Percentiles rank a stretch among this genome's conserved stretches.
phyloP scores from a whole-genome alignment of 2,113 vertebrate genomes.

The Ailurus styani region DNA sequence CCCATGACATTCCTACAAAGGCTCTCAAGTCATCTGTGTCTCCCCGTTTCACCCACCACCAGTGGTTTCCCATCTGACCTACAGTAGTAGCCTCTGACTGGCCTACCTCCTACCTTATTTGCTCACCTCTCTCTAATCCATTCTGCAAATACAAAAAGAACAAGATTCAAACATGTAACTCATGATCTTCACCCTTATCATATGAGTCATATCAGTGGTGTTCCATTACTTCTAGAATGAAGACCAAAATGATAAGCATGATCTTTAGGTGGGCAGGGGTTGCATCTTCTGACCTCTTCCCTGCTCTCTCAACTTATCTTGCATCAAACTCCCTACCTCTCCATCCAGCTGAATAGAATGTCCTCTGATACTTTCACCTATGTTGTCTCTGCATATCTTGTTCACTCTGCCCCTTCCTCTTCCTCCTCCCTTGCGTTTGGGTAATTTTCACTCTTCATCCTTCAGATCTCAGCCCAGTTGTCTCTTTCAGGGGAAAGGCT shows the following conservation, averaged over 20 bases:
- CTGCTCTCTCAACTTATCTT: background rate
- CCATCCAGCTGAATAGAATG: background rate
- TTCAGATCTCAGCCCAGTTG: background rate
- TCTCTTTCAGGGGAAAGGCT: background rate
- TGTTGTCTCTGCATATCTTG: background rate
- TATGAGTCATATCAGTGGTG: background rate
- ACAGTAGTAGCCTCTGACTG: background rate
- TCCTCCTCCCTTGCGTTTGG: background rate
- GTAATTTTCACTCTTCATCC: background rate
- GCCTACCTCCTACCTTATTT: background rate
- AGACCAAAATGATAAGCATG: background rate
- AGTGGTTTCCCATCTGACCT: background rate
- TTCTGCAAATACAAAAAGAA: background rate
- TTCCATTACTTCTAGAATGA: background rate
- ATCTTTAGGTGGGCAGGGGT: background rate
- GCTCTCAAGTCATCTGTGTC: too few species aligned
- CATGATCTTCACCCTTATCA: too few species aligned
- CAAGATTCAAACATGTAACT: background rate
- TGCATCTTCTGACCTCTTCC: background rate
- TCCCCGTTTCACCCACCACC: background rate
- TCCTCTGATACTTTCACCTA: background rate
- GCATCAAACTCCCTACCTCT: background rate
- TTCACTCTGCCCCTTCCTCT: background rate
- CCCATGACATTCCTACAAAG: background rate
- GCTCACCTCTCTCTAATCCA: background rate